Percentiles rank a stretch among this genome's conserved stretches.
Evolutionary conservation across 2,888 invertebrate genomes (phyloP).

Genomic region (Xanthostigma xanthostigma): DNA sequence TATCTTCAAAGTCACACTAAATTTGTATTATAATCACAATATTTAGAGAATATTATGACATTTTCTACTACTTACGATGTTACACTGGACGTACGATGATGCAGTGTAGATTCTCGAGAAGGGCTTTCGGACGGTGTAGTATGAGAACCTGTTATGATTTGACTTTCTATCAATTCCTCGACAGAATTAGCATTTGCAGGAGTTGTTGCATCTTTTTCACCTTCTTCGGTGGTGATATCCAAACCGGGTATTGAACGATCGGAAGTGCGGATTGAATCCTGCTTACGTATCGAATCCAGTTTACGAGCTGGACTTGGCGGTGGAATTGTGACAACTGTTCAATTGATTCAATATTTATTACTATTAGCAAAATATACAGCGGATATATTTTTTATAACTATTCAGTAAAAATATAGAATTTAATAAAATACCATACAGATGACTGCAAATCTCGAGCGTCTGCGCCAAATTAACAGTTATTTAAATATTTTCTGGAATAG

Average conservation of each 20-base stretch:
- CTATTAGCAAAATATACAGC: no score
- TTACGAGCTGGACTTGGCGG: background rate
- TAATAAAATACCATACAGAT: no score
- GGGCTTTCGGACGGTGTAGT: constrained; percentile 23
- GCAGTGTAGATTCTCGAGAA: constrained; percentile 14
- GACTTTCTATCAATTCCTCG: constrained; percentile 2
- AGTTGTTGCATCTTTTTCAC: constrained; percentile 5
- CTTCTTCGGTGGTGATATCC: background rate
- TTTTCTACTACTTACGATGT: constrained; percentile 23
- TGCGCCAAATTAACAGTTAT: no score
- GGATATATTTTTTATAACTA: no score
- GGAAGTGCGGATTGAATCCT: constrained; percentile 1
- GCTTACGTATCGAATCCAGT: constrained; percentile 1
- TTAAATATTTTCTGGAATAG: no score
- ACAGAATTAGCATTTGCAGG: constrained; percentile 10
- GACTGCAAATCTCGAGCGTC: no score
- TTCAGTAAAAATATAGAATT: no score
- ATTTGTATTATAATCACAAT: background rate
- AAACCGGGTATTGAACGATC: no score
- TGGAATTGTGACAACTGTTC: constrained; percentile 2
- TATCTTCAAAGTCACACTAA: background rate
- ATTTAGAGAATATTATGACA: background rate
- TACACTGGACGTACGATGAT: constrained; percentile 25
- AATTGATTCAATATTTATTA: no score
- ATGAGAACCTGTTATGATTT: constrained; percentile 4